phyloP scores from a whole-genome alignment of 2,888 invertebrate species.

The Andricus curvator region DNA sequence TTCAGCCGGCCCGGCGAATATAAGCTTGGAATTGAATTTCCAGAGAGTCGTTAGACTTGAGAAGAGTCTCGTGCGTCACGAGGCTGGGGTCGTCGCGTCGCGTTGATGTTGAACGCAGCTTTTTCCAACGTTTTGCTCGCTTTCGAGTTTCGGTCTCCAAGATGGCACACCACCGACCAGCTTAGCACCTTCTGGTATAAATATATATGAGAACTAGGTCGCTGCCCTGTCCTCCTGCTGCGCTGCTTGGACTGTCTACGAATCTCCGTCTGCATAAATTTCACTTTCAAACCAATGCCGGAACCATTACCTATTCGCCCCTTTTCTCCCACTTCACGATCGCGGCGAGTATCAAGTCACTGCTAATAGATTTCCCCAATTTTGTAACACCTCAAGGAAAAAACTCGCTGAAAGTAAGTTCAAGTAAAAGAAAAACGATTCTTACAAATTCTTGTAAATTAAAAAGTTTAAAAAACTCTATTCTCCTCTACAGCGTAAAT shows the following conservation, averaged over 20 bases:
- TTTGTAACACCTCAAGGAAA: neutral
- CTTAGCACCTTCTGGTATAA: constrained; percentile 70
- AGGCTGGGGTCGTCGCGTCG: constrained; percentile 49
- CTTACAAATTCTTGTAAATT: neutral
- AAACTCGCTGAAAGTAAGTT: neutral
- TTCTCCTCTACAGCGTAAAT: too few species aligned
- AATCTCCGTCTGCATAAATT: constrained; percentile 50
- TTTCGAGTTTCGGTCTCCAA: constrained; percentile 50
- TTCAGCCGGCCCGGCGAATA: constrained; percentile 21
- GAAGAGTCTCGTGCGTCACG: constrained; percentile 66
- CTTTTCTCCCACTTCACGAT: neutral
- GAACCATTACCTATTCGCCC: neutral
- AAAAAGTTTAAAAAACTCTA: neutral
- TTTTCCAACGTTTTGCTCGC: constrained; percentile 48
- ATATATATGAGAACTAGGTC: constrained; percentile 72
- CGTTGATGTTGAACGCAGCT: constrained; percentile 42
- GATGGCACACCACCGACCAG: constrained; percentile 62
- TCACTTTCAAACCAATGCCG: constrained; percentile 44
- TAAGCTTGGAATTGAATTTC: constrained; percentile 56
- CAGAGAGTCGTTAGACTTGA: constrained; percentile 57
- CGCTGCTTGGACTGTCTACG: constrained; percentile 48
- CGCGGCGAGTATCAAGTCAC: neutral
- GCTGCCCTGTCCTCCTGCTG: constrained; percentile 51
- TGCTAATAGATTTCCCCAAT: neutral
- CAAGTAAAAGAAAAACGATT: neutral